Percentiles rank a stretch among this genome's conserved stretches.
phyloP scores from a whole-genome alignment of 2,113 vertebrate genomes.

The Amblyopsis rosae region DNA sequence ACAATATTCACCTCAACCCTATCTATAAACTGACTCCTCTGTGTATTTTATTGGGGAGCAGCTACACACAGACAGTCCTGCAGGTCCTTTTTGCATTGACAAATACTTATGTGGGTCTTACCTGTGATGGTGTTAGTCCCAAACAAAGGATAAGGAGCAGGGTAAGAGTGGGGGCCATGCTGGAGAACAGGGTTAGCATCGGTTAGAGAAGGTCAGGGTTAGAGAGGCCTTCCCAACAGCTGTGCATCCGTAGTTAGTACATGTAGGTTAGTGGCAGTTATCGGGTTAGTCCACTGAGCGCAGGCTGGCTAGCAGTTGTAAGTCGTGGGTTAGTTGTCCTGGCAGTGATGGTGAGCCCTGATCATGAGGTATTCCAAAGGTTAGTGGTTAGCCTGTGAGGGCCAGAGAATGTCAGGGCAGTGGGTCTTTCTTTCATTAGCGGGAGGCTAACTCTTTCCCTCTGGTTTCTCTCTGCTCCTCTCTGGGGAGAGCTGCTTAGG shows the following conservation, averaged over 20 bases:
- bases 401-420: slow-evolving; percentile 3
- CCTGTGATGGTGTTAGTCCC: slow-evolving; percentile 56
- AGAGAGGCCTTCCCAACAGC: slow-evolving; percentile 29
- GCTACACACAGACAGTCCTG: not conserved
- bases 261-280: slow-evolving; percentile 20
- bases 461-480: slow-evolving; percentile 16
- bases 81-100: not conserved
- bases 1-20: no score
- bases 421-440: slow-evolving; percentile 46
- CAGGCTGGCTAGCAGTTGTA: slow-evolving; percentile 38
- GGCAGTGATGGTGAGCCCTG: slow-evolving; percentile 4
- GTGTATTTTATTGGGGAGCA: not conserved
- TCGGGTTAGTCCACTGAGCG: slow-evolving; percentile 40
- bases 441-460: slow-evolving; percentile 47
- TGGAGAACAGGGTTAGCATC: slow-evolving; percentile 44
- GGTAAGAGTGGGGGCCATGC: slow-evolving; percentile 59
- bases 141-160: slow-evolving; percentile 56
- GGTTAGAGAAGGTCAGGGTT: slow-evolving; percentile 33
- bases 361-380: slow-evolving; percentile 48
- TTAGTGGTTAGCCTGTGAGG: slow-evolving; percentile 12
- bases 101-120: slow-evolving; percentile 47
- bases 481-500: slow-evolving; percentile 60
- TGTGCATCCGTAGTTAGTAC: slow-evolving; percentile 42
- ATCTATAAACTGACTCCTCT: no score
- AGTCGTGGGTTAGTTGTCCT: slow-evolving; percentile 38